These are phyloP conservation scores for Bovichtus variegatus DNA, from an alignment of 2,797 vertebrate species.

Conservation along the genomic window DNA sequence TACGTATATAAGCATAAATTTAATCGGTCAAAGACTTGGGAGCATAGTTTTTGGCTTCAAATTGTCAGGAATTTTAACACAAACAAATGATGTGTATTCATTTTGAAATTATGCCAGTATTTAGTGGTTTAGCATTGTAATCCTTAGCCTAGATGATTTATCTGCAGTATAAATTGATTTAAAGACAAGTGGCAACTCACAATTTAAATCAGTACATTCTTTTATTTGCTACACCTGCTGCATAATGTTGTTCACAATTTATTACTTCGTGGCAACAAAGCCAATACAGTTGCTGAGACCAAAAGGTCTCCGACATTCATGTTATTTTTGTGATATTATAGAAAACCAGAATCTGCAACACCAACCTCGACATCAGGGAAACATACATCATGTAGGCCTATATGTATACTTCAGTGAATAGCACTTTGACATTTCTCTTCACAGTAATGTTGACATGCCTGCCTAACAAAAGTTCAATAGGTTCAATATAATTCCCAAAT, in stretches of 20 bases:
- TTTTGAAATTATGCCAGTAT: constrained; percentile 10
- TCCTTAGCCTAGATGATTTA: constrained; percentile 16
- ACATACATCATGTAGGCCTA: neutral
- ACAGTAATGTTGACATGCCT: neutral
- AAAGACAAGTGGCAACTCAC: constrained; percentile 10
- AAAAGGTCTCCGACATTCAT: neutral
- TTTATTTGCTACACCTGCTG: neutral
- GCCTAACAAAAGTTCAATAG: neutral
- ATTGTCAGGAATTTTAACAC: constrained; percentile 9
- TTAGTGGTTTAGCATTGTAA: constrained; percentile 9
- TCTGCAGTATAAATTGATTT: constrained; percentile 5
- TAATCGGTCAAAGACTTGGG: neutral
- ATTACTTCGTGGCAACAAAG: constrained; percentile 10
- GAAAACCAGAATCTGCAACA: constrained; percentile 60
- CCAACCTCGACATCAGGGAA: constrained; percentile 15
- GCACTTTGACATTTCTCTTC: neutral
- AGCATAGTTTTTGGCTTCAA: constrained; percentile 22
- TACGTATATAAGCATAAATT: constrained; percentile 9
- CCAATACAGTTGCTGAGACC: constrained; percentile 1
- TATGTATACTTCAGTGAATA: constrained; percentile 1
- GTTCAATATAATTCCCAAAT: constrained; percentile 14
- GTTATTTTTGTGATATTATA: constrained; percentile 22
- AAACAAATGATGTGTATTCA: constrained; percentile 22
- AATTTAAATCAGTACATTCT: neutral
- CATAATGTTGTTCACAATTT: neutral